Conservation (phyloP, 1,140 invertebrate species). For the Halyomorpha halys region DNA sequence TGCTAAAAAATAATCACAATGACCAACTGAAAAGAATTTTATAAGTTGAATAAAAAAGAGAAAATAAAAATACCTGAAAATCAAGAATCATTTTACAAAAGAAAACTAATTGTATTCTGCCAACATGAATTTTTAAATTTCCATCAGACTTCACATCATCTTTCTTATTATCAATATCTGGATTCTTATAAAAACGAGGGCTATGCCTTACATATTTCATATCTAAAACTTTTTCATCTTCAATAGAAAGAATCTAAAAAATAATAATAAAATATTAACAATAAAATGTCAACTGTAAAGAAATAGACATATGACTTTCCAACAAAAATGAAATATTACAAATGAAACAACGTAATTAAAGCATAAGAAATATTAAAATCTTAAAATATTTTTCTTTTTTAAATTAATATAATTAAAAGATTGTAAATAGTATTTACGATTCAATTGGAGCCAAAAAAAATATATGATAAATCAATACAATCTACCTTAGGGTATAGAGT, state of each 20-base stretch:
- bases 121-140: slow-evolving; percentile 55
- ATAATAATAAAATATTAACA: background rate
- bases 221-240: slow-evolving; percentile 67
- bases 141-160: slow-evolving; percentile 53
- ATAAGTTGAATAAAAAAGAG: background rate
- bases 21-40: background rate
- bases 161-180: slow-evolving; percentile 37
- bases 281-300: background rate
- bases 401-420: too few species aligned
- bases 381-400: too few species aligned
- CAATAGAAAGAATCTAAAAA: slow-evolving; percentile 35
- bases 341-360: background rate
- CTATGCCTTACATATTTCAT: slow-evolving; percentile 62
- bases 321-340: background rate
- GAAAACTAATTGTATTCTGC: slow-evolving; percentile 57
- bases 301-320: background rate
- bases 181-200: slow-evolving; percentile 43
- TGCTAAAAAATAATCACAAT: slow-evolving; percentile 39
- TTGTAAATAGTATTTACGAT: too few species aligned
- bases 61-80: slow-evolving; percentile 43
- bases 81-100: slow-evolving; percentile 62
- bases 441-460: background rate
- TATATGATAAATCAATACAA: background rate
- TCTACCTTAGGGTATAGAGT: slow-evolving; percentile 69
- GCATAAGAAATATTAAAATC: too few species aligned